Evolutionary conservation across 23 tunicate species (phyloP), one percentile per base, ranked within the genome.

Genomic region (Botrylloides violaceus): DNA sequence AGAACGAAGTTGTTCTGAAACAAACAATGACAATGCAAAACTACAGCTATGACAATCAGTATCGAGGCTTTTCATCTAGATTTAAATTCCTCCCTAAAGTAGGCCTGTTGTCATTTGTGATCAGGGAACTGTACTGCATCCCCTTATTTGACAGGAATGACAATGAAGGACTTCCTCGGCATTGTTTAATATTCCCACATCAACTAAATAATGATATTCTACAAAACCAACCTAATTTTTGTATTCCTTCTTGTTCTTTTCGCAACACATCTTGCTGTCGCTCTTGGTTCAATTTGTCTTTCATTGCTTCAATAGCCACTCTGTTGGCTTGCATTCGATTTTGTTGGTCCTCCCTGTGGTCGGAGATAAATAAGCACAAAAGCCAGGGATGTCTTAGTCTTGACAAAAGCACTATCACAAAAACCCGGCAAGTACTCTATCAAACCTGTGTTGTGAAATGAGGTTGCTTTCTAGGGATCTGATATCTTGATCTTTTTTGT

Each of bases 161-260:
- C n/a, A n/a, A n/a, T n/a, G n/a, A n/a, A n/a, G n/a, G n/a, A n/a
- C n/a, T n/a, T n/a, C n/a, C n/a, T n/a, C n/a, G n/a, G n/a, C n/a
- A n/a, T n/a, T n/a, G n/a, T n/a, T n/a, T n/a, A n/a, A n/a, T n/a
- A n/a, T n/a, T n/a, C n/a, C n/a, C n/a, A n/a, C n/a, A n/a, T n/a
- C n/a, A n/a, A n/a, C n/a, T n/a, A n/a, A n/a, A n/a, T n/a, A n/a
- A n/a, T n/a, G n/a, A n/a, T n/a, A n/a, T n/a, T n/a, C n/a, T n/a
- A n/a, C n/a, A n/a, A n/a, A n/a, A n/a, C n/a, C n/a, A n/a, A 90
- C 97, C 87, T 47, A 90, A 29, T 29, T 90, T 88, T 49, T 73
- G 77, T 21, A 84, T 25, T 28, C 77, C 71, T 59, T 90, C 97
- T 56, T 70, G 76, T 68, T 90, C 97, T 70, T 66, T 78, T 31